phyloP scores from a whole-genome alignment of 2,113 vertebrate species.

The Phasianus colchicus region DNA sequence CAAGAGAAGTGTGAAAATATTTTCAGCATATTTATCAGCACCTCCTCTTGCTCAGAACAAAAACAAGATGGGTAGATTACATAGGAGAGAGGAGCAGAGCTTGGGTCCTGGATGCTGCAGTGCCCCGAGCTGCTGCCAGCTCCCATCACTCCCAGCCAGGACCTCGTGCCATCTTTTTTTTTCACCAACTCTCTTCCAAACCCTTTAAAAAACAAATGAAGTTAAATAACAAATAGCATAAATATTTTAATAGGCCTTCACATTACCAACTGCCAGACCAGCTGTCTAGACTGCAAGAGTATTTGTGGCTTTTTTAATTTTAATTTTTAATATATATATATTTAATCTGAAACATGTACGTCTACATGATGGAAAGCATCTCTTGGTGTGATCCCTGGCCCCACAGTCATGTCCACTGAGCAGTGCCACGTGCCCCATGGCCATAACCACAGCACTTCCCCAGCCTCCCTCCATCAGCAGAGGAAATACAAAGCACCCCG shows the following conservation, averaged over 20 bases:
- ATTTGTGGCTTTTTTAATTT: neutral
- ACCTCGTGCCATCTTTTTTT: neutral
- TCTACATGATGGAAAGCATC: neutral
- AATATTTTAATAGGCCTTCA: conserved; percentile 68
- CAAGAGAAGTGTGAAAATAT: conserved; percentile 46
- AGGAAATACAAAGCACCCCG: neutral
- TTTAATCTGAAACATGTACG: neutral
- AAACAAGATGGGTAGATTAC: conserved; percentile 2
- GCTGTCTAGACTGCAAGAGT: conserved; percentile 22
- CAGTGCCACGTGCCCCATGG: neutral
- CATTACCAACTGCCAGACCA: conserved; percentile 68
- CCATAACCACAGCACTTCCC: fast-evolving
- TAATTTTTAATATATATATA: too few species aligned
- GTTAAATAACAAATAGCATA: conserved; percentile 66
- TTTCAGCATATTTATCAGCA: conserved; percentile 67
- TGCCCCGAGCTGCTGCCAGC: conserved; percentile 41
- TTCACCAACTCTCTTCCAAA: conserved; percentile 31
- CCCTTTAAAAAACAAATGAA: neutral
- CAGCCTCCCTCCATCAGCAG: fast-evolving
- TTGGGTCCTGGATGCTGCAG: neutral
- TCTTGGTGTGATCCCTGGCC: neutral
- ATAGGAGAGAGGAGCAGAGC: conserved; percentile 23
- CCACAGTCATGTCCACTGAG: fast-evolving
- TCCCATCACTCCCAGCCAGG: neutral
- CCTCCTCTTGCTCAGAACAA: neutral